Percentiles rank a stretch among this genome's conserved stretches.
phyloP scores from a whole-genome alignment of 2,113 vertebrate genomes.

The Ochotona curzoniae region DNA sequence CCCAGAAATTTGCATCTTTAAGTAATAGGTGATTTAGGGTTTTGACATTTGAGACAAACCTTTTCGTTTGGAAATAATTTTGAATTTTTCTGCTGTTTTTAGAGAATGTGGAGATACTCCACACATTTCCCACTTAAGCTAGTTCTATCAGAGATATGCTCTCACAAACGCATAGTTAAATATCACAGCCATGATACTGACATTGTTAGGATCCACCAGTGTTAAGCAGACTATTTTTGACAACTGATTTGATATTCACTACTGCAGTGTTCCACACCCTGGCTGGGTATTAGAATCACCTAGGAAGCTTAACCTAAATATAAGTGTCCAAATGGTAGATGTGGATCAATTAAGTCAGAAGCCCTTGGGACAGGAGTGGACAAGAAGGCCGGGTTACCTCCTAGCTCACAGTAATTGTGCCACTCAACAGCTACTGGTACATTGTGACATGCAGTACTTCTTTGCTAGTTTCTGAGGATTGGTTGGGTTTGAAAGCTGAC shows the following conservation, averaged over 20 bases:
- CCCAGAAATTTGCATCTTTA: background rate
- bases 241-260: constrained; percentile 11
- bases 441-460: background rate
- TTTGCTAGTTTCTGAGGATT: background rate
- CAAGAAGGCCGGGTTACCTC: background rate
- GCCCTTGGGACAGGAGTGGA: background rate
- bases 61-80: constrained; percentile 30
- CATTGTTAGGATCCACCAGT: background rate
- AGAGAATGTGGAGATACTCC: background rate
- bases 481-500: constrained; percentile 6
- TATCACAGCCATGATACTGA: background rate
- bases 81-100: background rate
- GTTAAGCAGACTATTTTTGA: background rate
- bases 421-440: background rate
- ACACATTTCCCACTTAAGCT: background rate
- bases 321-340: background rate
- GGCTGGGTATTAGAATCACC: background rate
- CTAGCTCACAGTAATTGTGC: background rate
- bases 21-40: constrained; percentile 38
- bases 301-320: background rate
- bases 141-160: background rate
- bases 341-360: background rate
- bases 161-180: background rate
- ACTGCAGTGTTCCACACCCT: background rate
- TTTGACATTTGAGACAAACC: background rate